Conservation (phyloP, 1,140 invertebrate genomes). For the Mesaphorura yosii region DNA sequence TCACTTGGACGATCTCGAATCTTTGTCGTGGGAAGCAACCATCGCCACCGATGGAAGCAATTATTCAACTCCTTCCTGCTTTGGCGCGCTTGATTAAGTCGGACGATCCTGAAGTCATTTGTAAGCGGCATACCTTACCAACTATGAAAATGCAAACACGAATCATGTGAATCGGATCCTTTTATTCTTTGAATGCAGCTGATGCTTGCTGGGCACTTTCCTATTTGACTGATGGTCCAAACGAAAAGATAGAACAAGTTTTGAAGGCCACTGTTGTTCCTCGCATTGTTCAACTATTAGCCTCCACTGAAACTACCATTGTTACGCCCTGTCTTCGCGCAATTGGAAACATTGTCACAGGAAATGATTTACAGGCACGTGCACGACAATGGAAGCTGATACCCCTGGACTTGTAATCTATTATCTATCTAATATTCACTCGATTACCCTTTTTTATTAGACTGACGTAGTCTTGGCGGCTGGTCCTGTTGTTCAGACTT, state of each 20-base stretch:
- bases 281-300: constrained; percentile 61
- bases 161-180: neutral
- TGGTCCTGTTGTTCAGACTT: constrained; percentile 59
- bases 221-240: constrained; percentile 86
- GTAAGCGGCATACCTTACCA: constrained; percentile 34
- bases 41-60: constrained; percentile 58
- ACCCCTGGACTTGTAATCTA: neutral
- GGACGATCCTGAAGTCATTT: constrained; percentile 60
- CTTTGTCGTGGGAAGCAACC: constrained; percentile 86
- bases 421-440: neutral
- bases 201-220: constrained; percentile 96
- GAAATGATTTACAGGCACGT: constrained; percentile 58
- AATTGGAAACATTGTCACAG: constrained; percentile 78
- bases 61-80: constrained; percentile 67
- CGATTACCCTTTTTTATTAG: no score
- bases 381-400: constrained; percentile 1
- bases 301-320: constrained; percentile 56
- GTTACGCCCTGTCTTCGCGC: constrained; percentile 80
- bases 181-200: constrained; percentile 40
- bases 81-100: constrained; percentile 64
- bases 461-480: constrained; percentile 88
- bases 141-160: no score
- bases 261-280: constrained; percentile 59
- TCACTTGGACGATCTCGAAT: constrained; percentile 87
- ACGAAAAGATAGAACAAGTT: constrained; percentile 77